Base-by-base conservation (phyloP, 1,140 invertebrate species). In the Yoshiicerus persimilis region DNA sequence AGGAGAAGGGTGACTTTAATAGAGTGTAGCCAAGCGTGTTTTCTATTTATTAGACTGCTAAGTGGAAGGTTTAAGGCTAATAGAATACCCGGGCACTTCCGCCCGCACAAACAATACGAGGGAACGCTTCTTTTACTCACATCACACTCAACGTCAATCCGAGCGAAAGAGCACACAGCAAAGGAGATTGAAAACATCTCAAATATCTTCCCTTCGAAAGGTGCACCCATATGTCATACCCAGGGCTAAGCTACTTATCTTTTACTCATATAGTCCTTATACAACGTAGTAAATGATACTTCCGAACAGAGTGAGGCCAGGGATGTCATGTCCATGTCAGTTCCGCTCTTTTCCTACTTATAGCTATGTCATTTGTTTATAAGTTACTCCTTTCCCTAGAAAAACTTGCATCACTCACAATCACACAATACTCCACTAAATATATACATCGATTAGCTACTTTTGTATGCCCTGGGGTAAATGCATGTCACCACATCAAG, bases 21-120 rank as follows among this genome's bases (percentile, higher is more conserved):
- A 80, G 75, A 80, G 75, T 80, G 75, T 80, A 80, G 75, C 75
- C 75, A 80, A 80, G 75, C 75, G 75, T 80, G 34, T 80, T 80
- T 80, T 80, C 27, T 80, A 80, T 80, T 80, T 80, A 80, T 80
- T 80, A 80, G 75, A 80, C 75, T 80, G 75, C 75, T 80, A 80
- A 80, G 75, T 80, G 75, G 75, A 80, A 80, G 75, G 75, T 80
- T 80, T 80, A 80, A 80, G 75, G 75, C 75, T 80, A 80, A 80
- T 80, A 80, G 75, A 80, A 80, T 80, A 36, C 75, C 75, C 75
- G 75, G 75, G 75, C 75, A 80, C 75, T 80, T 80, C 75, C 75
- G 75, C 75, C 75, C 32, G 75, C 75, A 80, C 75, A 80, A 70
- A 70, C 75, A 80, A 80, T 34, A 34, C 32, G 30, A 32, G n/a